A percentile compares a stretch with the other conserved stretches of the same genome.
phyloP scores from a whole-genome alignment of 2,113 vertebrate species.

The Podiceps cristatus region DNA sequence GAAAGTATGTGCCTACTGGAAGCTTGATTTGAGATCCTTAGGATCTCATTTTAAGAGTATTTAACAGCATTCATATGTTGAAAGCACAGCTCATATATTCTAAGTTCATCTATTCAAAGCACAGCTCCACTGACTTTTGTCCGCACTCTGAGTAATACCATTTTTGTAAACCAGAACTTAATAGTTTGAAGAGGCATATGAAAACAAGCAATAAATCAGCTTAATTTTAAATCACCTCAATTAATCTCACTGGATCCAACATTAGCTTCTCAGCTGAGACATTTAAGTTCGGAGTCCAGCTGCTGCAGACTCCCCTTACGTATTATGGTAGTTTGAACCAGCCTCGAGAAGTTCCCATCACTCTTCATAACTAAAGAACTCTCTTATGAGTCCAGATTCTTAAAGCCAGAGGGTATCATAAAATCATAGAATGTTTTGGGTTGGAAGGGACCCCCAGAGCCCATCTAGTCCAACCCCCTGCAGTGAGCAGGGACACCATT shows the following conservation, averaged over 20 bases:
- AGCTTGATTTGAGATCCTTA: background rate
- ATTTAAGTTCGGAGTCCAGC: background rate
- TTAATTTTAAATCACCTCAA: background rate
- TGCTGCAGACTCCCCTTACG: background rate
- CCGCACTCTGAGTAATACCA: background rate
- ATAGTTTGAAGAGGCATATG: background rate
- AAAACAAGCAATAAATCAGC: background rate
- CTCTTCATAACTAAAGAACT: background rate
- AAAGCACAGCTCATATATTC: background rate
- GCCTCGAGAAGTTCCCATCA: background rate
- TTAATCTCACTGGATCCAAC: background rate
- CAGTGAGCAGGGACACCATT: too few species aligned
- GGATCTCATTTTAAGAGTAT: background rate
- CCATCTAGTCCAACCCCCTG: too few species aligned
- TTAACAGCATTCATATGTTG: background rate
- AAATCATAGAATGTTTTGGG: too few species aligned
- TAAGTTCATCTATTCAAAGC: background rate
- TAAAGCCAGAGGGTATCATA: background rate
- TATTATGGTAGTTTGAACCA: background rate
- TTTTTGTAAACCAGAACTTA: background rate
- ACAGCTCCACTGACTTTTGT: background rate
- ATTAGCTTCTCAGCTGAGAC: background rate
- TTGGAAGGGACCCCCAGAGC: too few species aligned
- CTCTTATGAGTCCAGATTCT: background rate
- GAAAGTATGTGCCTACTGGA: background rate